phyloP scores from a whole-genome alignment of 2,113 vertebrate species.

The Nothobranchius kuhntae region DNA sequence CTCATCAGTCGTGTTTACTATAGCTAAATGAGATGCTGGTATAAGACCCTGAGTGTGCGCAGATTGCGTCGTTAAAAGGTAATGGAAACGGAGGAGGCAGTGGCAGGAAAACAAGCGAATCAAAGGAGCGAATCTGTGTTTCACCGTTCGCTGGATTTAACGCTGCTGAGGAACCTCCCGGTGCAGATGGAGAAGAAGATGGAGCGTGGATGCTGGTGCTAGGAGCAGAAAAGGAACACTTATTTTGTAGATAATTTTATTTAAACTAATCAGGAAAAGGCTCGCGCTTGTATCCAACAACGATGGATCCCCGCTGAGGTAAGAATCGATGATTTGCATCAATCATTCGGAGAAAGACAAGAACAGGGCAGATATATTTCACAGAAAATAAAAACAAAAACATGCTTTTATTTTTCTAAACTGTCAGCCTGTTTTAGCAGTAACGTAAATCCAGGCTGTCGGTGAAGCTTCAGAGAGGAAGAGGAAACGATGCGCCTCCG shows the following conservation, averaged over 20 bases:
- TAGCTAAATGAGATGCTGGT: constrained; percentile 59
- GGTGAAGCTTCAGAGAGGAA: constrained; percentile 23
- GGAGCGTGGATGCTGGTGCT: constrained; percentile 35
- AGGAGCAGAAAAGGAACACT: constrained; percentile 9
- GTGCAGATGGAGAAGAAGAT: constrained; percentile 34
- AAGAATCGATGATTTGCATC: constrained; percentile 20
- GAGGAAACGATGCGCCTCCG: constrained; percentile 35
- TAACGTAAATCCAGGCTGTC: constrained; percentile 7
- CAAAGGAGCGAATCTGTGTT: constrained; percentile 30
- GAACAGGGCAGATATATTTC: background rate
- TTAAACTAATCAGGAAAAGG: constrained; percentile 29
- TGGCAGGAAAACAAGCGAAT: constrained; percentile 25
- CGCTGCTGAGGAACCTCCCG: constrained; percentile 22
- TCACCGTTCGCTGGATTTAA: constrained; percentile 17
- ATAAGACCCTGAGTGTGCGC: constrained; percentile 68
- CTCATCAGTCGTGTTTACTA: constrained; percentile 65
- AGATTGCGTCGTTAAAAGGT: constrained; percentile 53
- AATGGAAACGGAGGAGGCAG: constrained; percentile 39
- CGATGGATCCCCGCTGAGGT: constrained; percentile 69
- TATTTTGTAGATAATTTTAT: background rate
- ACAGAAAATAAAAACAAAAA: background rate
- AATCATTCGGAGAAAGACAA: fast-evolving
- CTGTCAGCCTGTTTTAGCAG: constrained; percentile 2
- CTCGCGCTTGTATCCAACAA: constrained; percentile 14
- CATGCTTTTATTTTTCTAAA: background rate